These are phyloP conservation scores for Drosophila demipolita DNA, from an alignment of 2,888 invertebrate species.

Conservation along the genomic window DNA sequence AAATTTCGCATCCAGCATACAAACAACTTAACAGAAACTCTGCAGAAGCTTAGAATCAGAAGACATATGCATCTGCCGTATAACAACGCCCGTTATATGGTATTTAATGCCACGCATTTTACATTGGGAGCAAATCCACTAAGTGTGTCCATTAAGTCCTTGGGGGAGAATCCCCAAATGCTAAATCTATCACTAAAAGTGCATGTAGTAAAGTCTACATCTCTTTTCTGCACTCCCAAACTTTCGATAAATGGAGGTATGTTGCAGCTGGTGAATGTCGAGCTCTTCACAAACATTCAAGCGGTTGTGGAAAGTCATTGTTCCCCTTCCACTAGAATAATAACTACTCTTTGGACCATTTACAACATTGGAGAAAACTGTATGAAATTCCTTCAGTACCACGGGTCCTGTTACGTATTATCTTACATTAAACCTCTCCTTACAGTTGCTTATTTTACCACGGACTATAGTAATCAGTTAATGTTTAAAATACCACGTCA, in stretches of 20 bases:
- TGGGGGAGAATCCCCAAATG: not conserved
- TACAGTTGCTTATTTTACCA: constrained; percentile 10
- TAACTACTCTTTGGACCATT: constrained; percentile 22
- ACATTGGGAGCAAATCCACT: constrained; percentile 28
- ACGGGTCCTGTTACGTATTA: not conserved
- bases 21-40: constrained; percentile 23
- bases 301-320: constrained; percentile 26
- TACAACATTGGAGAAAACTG: constrained; percentile 1
- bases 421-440: not conserved
- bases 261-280: constrained; percentile 1
- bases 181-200: constrained; percentile 14
- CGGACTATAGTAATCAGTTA: not conserved
- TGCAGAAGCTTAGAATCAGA: constrained; percentile 32
- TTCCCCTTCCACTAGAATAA: not conserved
- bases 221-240: not conserved
- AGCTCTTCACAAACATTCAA: constrained; percentile 36
- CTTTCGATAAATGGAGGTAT: constrained; percentile 22
- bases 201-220: constrained; percentile 5
- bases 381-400: not conserved
- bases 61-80: constrained; percentile 31
- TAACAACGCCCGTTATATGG: constrained; percentile 15
- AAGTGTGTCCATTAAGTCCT: constrained; percentile 13
- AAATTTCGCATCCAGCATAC: constrained; percentile 11
- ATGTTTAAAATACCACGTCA: constrained; percentile 38
- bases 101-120: constrained; percentile 25